phyloP scores from a whole-genome alignment of 2,888 invertebrate species.

The Agrotis ipsilon region DNA sequence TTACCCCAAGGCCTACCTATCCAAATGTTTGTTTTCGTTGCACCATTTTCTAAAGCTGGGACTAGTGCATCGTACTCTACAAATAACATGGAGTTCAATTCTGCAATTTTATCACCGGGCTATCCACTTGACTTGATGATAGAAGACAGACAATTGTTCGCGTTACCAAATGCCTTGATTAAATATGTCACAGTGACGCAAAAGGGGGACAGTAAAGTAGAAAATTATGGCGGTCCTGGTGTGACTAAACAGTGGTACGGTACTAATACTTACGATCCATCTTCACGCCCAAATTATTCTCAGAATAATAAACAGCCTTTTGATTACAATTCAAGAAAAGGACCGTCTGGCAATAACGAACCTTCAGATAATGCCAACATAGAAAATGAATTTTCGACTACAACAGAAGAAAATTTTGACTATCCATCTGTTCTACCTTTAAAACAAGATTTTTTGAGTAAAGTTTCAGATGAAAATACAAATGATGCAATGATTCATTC shows the following conservation, averaged over 20 bases:
- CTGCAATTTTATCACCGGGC: conserved; percentile 88
- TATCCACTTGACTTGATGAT: conserved; percentile 94
- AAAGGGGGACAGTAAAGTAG: conserved; percentile 73
- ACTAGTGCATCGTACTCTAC: conserved; percentile 79
- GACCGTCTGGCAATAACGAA: conserved; percentile 45
- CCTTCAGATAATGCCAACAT: not conserved
- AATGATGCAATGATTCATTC: not conserved
- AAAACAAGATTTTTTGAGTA: conserved; percentile 1
- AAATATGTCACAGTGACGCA: conserved; percentile 81
- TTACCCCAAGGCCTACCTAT: conserved; percentile 92
- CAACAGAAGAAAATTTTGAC: not conserved
- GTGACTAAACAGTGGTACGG: conserved; percentile 70
- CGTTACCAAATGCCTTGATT: conserved; percentile 81
- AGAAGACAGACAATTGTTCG: conserved; percentile 84
- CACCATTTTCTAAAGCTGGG: conserved; percentile 85
- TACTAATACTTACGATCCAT: conserved; percentile 63
- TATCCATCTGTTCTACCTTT: conserved; percentile 2
- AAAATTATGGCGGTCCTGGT: conserved; percentile 67
- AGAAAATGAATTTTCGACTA: conserved; percentile 9
- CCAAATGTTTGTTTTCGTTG: conserved; percentile 92
- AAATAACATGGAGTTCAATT: conserved; percentile 81
- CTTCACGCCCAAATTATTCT: conserved; percentile 61
- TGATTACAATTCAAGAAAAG: conserved; percentile 66
- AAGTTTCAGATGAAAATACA: not conserved
- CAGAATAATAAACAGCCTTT: conserved; percentile 52